These are phyloP conservation scores for Ascaphus truei DNA, from an alignment of 2,113 vertebrate species.

Conservation along the genomic window DNA sequence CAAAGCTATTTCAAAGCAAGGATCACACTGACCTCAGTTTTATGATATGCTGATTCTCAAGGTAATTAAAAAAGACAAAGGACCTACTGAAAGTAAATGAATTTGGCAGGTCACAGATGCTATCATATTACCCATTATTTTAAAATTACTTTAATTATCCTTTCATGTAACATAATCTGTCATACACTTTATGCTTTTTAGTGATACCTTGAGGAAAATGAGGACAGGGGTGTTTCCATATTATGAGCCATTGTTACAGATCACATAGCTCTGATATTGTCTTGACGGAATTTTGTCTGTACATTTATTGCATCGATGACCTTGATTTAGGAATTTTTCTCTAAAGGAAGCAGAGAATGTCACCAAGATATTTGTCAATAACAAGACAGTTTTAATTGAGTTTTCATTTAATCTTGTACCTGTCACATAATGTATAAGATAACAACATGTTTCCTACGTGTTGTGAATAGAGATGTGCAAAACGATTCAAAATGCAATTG, in stretches of 20 bases:
- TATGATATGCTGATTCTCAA: slow-evolving; percentile 43
- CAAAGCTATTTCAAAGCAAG: slow-evolving; percentile 42
- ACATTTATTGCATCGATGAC: too few relatives aligned
- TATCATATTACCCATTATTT: slow-evolving; percentile 34
- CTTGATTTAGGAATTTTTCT: too few relatives aligned
- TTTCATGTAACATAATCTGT: not conserved
- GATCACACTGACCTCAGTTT: slow-evolving; percentile 50
- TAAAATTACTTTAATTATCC: slow-evolving; percentile 37
- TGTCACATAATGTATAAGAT: too few relatives aligned
- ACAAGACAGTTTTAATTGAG: too few relatives aligned
- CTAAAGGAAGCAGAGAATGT: too few relatives aligned
- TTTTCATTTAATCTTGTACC: too few relatives aligned
- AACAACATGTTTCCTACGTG: too few relatives aligned
- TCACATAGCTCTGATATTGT: not conserved
- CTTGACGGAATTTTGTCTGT: not conserved
- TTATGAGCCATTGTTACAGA: not conserved
- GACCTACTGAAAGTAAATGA: slow-evolving; percentile 41
- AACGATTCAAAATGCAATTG: too few relatives aligned
- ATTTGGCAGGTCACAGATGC: slow-evolving; percentile 46
- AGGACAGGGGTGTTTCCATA: not conserved
- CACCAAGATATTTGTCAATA: too few relatives aligned
- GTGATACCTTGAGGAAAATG: slow-evolving; percentile 7
- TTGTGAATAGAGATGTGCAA: too few relatives aligned
- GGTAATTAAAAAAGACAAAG: slow-evolving; percentile 50
- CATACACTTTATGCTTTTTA: slow-evolving; percentile 31